phyloP scores from a whole-genome alignment of 2,888 invertebrate genomes.

The Trimorus sp. region DNA sequence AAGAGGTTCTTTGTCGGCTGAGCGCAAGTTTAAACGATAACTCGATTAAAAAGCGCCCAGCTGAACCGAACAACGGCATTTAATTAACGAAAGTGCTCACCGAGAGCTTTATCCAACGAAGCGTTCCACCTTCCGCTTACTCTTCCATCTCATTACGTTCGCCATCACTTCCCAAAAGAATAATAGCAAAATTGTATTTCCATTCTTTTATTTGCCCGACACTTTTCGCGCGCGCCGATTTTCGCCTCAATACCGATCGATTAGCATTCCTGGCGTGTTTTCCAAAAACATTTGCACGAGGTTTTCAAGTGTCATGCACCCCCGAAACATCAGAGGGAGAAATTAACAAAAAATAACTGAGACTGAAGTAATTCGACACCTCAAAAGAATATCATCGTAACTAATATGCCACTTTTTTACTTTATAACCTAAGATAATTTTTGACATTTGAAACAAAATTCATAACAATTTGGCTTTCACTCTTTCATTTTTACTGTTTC shows the following conservation, averaged over 20 bases:
- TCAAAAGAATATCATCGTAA: too few species aligned
- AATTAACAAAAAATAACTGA: too few species aligned
- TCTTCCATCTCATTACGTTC: constrained; percentile 62
- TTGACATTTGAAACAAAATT: too few species aligned
- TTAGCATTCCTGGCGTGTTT: not conserved
- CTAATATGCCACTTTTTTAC: too few species aligned
- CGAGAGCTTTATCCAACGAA: constrained; percentile 71
- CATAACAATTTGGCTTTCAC: too few species aligned
- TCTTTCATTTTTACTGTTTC: too few species aligned
- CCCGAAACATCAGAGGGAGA: too few species aligned
- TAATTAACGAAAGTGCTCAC: constrained; percentile 79
- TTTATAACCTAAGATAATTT: too few species aligned
- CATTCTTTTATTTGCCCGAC: constrained; percentile 56
- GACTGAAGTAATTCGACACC: too few species aligned
- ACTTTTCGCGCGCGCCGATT: constrained; percentile 17
- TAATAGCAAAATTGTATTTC: constrained; percentile 65
- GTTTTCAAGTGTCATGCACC: not conserved
- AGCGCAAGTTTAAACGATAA: constrained; percentile 76
- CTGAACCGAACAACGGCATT: constrained; percentile 77
- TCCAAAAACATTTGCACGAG: too few species aligned
- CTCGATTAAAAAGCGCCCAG: constrained; percentile 76
- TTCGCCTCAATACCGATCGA: constrained; percentile 24
- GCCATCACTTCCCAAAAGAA: constrained; percentile 66
- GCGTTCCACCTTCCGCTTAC: constrained; percentile 60
- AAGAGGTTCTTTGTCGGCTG: constrained; percentile 70